phyloP scores from a whole-genome alignment of 1,140 invertebrate species.

The Solen grandis region DNA sequence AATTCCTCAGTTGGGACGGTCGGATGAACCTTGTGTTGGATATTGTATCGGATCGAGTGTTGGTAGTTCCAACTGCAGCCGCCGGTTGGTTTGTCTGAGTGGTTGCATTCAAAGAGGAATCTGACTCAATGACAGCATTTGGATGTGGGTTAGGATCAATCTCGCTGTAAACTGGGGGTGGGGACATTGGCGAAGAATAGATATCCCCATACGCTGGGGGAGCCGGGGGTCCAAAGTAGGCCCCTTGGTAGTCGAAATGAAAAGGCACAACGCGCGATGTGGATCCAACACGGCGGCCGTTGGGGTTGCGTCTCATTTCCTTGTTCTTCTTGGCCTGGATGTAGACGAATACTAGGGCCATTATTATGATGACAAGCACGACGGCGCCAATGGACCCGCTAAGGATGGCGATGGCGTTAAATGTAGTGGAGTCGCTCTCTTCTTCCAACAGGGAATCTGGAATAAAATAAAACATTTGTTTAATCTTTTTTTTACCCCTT shows the following conservation, averaged over 20 bases:
- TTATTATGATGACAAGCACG: constrained; percentile 5
- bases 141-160: constrained; percentile 32
- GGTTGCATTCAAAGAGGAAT: constrained; percentile 9
- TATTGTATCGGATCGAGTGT: not conserved
- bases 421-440: not conserved
- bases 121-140: not conserved
- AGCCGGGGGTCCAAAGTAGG: constrained; percentile 17
- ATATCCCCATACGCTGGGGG: constrained; percentile 49
- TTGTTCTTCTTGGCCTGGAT: constrained; percentile 34
- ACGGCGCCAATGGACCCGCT: constrained; percentile 20
- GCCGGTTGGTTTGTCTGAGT: not conserved
- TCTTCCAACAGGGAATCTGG: not conserved
- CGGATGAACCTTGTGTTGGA: not conserved
- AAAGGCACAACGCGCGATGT: not conserved
- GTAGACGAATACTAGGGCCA: constrained; percentile 16
- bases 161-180: constrained; percentile 39
- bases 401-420: not conserved
- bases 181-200: constrained; percentile 40
- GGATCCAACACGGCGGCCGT: not conserved
- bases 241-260: not conserved
- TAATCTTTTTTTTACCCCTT: not conserved
- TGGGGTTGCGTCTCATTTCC: constrained; percentile 8
- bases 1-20: not conserved
- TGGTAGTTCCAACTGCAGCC: not conserved
- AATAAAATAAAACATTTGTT: not conserved